Evolutionary conservation across 2,888 invertebrate genomes (phyloP).

Genomic region (Anthophora plumipes): DNA sequence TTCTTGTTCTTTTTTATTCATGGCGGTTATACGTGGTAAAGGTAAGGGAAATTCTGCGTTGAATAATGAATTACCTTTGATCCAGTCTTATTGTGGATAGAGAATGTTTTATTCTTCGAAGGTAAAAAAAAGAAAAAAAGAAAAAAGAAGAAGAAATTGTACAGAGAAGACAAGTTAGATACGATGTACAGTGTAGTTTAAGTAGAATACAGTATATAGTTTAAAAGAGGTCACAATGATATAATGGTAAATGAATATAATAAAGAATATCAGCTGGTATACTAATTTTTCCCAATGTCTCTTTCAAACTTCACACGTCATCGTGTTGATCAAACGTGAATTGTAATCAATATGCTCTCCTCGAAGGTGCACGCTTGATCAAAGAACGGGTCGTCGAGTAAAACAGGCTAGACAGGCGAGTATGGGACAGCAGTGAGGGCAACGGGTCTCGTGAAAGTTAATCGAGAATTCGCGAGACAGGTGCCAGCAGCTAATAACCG

Average conservation of each 20-base stretch:
- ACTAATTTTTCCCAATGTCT: background rate
- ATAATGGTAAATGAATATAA: background rate
- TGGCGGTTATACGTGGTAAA: background rate
- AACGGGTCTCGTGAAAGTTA: constrained; percentile 12
- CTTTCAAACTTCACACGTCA: background rate
- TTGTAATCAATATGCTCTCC: background rate
- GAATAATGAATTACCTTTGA: constrained; percentile 9
- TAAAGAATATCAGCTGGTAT: background rate
- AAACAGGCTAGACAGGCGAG: background rate
- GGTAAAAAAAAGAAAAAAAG: background rate
- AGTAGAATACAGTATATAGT: background rate
- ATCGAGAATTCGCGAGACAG: constrained; percentile 30
- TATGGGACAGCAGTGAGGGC: background rate
- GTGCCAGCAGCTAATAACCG: constrained; percentile 30
- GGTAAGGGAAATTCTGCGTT: constrained; percentile 3
- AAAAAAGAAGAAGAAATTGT: background rate
- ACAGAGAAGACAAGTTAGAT: background rate
- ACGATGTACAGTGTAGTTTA: background rate
- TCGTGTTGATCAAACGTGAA: background rate
- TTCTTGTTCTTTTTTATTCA: too few species aligned
- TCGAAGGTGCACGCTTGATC: background rate
- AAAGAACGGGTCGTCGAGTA: constrained; percentile 1
- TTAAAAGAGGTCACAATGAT: too few species aligned
- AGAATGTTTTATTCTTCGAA: background rate
- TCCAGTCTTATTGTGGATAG: background rate